phyloP scores from a whole-genome alignment of 2,113 vertebrate species.

The human region GRCh38 chr2:887001-887500 shows the following conservation, averaged over 20 bases:
- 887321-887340: not conserved
- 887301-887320: not conserved
- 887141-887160: not conserved
- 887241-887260: not conserved
- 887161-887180: not conserved
- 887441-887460: fast-evolving
- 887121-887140: not conserved
- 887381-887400: not conserved
- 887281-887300: not conserved
- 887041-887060: conserved; percentile 40
- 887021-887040: conserved; percentile 26
- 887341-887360: not conserved
- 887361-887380: not conserved
- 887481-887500: not conserved
- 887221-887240: not conserved
- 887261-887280: not conserved
- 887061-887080: not conserved
- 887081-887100: not conserved
- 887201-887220: not conserved
- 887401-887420: not conserved
- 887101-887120: not conserved
- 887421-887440: not conserved
- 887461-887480: not conserved
- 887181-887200: not conserved
- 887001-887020: not conserved